Percentiles rank a stretch among this genome's conserved stretches.
These are phyloP conservation scores for Aphelenchoides besseyi DNA, from an alignment of 1,140 invertebrate genomes.

Conservation along the genomic window DNA sequence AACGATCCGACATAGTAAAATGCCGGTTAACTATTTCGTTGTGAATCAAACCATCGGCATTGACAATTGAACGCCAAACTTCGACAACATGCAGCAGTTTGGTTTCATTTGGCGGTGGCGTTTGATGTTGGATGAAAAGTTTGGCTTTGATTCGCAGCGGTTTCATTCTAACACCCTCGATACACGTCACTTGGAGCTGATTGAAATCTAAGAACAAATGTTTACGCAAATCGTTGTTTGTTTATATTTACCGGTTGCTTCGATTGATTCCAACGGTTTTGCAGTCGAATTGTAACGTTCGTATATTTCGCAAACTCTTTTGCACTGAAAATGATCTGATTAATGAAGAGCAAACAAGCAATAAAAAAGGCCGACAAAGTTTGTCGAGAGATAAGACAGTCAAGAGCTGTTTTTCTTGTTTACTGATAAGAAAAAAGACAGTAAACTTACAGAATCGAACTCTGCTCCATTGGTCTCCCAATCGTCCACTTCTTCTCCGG, in stretches of 20 bases:
- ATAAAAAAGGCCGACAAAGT: not conserved
- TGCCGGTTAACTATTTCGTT: not conserved
- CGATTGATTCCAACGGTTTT: not conserved
- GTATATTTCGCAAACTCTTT: not conserved
- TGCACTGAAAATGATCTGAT: constrained; percentile 6
- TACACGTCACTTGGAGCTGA: not conserved
- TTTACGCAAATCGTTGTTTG: too few relatives aligned
- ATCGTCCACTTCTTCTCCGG: not conserved
- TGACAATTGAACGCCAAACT: not conserved
- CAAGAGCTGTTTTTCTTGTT: not conserved
- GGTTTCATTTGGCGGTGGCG: not conserved
- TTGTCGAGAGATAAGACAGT: not conserved
- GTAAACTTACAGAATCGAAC: not conserved
- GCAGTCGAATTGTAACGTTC: not conserved
- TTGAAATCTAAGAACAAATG: constrained; percentile 15
- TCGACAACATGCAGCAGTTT: not conserved
- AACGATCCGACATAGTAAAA: not conserved
- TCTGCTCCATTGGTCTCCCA: not conserved
- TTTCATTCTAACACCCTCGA: not conserved
- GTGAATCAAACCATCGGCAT: not conserved
- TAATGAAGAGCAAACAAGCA: constrained; percentile 1
- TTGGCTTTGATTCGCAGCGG: not conserved
- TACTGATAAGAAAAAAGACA: not conserved
- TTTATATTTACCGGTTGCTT: not conserved
- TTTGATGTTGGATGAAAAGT: not conserved